Evolutionary conservation across 2,888 invertebrate genomes (phyloP).

Genomic region (Steinernema scapterisci): DNA sequence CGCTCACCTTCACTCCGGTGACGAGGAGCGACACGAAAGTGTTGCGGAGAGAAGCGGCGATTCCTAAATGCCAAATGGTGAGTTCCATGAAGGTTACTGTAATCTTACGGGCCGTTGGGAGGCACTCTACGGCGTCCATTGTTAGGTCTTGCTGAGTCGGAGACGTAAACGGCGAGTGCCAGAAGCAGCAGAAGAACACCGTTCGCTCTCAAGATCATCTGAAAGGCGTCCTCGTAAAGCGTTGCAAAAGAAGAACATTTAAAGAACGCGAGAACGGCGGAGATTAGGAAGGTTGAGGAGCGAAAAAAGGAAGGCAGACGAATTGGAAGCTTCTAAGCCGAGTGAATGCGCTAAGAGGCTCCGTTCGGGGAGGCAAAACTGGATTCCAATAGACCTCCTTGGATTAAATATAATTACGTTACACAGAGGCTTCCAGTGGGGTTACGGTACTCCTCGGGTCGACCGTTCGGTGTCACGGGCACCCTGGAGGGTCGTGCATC

Average conservation of each 20-base stretch:
- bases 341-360: not conserved
- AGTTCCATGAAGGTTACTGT: not conserved
- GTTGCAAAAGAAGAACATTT: not conserved
- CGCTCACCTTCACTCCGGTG: not conserved
- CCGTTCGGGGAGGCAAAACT: not conserved
- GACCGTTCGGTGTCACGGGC: not conserved
- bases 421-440: not conserved
- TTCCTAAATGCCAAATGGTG: not conserved
- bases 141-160: not conserved
- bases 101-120: constrained; percentile 11
- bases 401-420: constrained; percentile 20
- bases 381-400: not conserved
- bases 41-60: constrained; percentile 16
- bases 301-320: not conserved
- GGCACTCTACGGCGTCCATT: not conserved
- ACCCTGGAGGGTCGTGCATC: constrained; percentile 8
- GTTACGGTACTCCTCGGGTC: constrained; percentile 1
- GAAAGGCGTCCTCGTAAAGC: not conserved
- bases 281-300: not conserved
- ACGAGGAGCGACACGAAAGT: not conserved
- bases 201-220: constrained; percentile 22
- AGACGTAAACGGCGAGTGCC: not conserved
- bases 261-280: not conserved
- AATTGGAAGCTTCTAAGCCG: not conserved
- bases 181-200: not conserved